Conservation (phyloP, 2,797 vertebrate species). For the Hyperoplus lanceolatus region DNA sequence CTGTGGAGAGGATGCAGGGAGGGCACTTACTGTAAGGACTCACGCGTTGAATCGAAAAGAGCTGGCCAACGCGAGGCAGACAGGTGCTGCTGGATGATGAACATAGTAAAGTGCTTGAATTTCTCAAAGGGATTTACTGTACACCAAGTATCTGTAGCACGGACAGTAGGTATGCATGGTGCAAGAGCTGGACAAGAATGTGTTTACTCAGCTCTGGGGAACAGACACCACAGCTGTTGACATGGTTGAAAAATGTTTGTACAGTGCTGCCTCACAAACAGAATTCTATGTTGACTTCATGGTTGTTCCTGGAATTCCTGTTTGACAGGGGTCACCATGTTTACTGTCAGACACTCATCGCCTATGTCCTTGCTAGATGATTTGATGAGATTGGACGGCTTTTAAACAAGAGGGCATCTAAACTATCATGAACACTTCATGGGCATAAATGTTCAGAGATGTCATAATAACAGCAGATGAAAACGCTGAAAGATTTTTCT, state of each 20-base stretch:
- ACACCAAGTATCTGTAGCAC: constrained; percentile 50
- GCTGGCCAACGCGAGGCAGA: constrained; percentile 13
- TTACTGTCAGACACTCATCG: constrained; percentile 20
- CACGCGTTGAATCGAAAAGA: constrained; percentile 51
- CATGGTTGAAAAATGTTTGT: constrained; percentile 55
- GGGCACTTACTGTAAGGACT: neutral
- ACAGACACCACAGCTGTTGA: constrained; percentile 45
- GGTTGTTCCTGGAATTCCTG: constrained; percentile 63
- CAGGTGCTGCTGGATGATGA: constrained; percentile 47
- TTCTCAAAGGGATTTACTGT: constrained; percentile 53
- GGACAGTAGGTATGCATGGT: neutral
- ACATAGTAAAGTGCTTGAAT: constrained; percentile 33
- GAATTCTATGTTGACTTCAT: constrained; percentile 57
- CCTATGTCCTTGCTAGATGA: constrained; percentile 17
- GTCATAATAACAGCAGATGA: neutral
- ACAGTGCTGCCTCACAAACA: constrained; percentile 36
- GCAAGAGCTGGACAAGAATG: constrained; percentile 15
- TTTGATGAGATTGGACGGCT: constrained; percentile 11
- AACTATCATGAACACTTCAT: constrained; percentile 2
- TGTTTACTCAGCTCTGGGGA: constrained; percentile 34
- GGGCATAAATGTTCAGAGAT: neutral
- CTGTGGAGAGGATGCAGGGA: neutral
- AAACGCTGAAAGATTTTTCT: neutral
- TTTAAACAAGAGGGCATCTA: constrained; percentile 15
- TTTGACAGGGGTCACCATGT: constrained; percentile 30